Base-by-base conservation (phyloP, 2,888 invertebrate genomes). In the Cheilosia pagana region DNA sequence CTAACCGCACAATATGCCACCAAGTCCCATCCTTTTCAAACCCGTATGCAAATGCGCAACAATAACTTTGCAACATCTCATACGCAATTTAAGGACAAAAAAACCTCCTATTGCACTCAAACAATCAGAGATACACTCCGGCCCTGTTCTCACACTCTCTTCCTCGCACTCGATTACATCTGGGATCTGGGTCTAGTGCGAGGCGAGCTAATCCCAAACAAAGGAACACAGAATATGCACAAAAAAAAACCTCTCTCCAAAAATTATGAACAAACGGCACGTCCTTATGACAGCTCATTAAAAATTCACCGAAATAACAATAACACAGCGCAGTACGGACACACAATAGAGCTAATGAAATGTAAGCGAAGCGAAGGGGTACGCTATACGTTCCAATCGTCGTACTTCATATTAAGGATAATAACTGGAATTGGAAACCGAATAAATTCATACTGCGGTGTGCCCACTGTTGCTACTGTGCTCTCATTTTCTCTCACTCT, bases 221-320 rank as follows among this genome's bases (percentile, higher is more conserved):
- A 79, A 79, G 53, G 70, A 41, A 45, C 48, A 41, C 23, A 8
- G 25, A 72, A 50, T 50, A 57, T 52, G 0, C 12, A 31, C 1
- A 28, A 28, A 28, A 28, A 28, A 19, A 25, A 81, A 60, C 48
- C 60, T 76, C 59, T 59, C 35, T 31, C 39, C 14, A 76, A 41
- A 59, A 41, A 28, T 28, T 21, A 6, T 23, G 50, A 23, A 21
- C 23, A 23, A 63, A 59, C 68, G 74, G 78, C 28, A 75, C 75
- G 79, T 79, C 79, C 71, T 85, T 85, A 79, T 85, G 83, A 79
- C 79, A 85, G 83, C 83, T 85, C 83, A 85, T 85, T 85, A 85
- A 79, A 85, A 85, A 85, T 85, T 85, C 83, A 85, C 79, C 79
- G 63, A 85, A 83, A 75, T 83, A 63, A 79, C 59, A 79, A 72